Evolutionary conservation across 2,113 vertebrate genomes (phyloP).

Genomic region (Rhinolophus sinicus): DNA sequence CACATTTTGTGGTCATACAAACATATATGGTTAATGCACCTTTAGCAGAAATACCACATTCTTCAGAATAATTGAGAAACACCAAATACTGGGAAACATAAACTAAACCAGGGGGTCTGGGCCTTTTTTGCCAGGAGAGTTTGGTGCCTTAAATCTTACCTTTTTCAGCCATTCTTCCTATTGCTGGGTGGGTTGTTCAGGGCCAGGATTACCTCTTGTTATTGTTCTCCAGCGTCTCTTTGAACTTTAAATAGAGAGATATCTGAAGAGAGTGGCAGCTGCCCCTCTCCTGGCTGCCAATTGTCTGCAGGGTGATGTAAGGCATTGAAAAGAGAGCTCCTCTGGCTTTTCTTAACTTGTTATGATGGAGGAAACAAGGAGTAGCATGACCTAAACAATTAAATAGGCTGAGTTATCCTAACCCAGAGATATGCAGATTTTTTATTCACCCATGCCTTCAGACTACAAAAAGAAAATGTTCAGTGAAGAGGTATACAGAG

Average conservation of each 20-base stretch:
- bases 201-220: constrained; percentile 66
- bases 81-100: not conserved
- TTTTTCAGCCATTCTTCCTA: constrained; percentile 84
- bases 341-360: constrained; percentile 13
- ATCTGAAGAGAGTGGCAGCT: constrained; percentile 84
- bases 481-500: not conserved
- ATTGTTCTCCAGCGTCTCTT: constrained; percentile 68
- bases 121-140: not conserved
- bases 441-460: not conserved
- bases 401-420: not conserved
- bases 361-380: not conserved
- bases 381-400: not conserved
- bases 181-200: constrained; percentile 46
- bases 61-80: not conserved
- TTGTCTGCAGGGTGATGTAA: constrained; percentile 55
- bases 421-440: not conserved
- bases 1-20: not conserved
- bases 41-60: not conserved
- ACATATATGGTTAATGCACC: not conserved
- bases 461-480: not conserved
- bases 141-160: constrained; percentile 79
- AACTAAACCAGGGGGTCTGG: not conserved
- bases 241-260: constrained; percentile 89
- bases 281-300: constrained; percentile 80
- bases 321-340: constrained; percentile 70